phyloP scores from a whole-genome alignment of 2,888 invertebrate species.

The Chirona hameri region DNA sequence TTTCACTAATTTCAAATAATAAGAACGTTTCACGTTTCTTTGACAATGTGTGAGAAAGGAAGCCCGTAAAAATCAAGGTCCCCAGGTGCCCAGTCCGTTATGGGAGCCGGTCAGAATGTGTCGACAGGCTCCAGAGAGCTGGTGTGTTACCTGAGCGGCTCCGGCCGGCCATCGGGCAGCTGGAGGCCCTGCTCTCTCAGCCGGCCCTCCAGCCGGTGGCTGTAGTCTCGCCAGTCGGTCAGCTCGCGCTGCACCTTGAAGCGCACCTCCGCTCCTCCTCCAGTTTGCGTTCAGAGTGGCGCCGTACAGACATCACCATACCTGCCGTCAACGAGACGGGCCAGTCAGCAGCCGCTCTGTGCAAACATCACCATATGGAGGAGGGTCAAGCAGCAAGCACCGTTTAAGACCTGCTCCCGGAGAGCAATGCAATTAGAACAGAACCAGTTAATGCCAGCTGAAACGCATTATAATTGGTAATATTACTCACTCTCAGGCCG shows the following conservation, averaged over 20 bases:
- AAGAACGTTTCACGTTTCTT: too few relatives aligned
- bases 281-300: constrained; percentile 29
- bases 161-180: background rate
- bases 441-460: background rate
- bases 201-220: background rate
- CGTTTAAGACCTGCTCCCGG: too few relatives aligned
- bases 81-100: too few relatives aligned
- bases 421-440: background rate
- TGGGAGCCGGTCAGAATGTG: too few relatives aligned
- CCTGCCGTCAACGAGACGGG: constrained; percentile 31
- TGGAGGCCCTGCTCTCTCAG: background rate
- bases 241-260: constrained; percentile 24
- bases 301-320: constrained; percentile 39
- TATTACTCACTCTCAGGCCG: too few relatives aligned
- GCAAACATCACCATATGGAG: too few relatives aligned
- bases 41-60: too few relatives aligned
- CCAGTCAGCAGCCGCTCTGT: background rate
- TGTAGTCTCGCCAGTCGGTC: background rate
- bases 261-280: constrained; percentile 10
- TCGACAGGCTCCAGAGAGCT: too few relatives aligned
- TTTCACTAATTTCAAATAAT: too few relatives aligned
- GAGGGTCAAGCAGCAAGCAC: too few relatives aligned
- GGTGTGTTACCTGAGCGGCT: background rate
- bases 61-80: too few relatives aligned
- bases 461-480: too few relatives aligned